These are phyloP conservation scores for Escarpia spicata DNA, from an alignment of 2,888 invertebrate genomes.

Conservation along the genomic window DNA sequence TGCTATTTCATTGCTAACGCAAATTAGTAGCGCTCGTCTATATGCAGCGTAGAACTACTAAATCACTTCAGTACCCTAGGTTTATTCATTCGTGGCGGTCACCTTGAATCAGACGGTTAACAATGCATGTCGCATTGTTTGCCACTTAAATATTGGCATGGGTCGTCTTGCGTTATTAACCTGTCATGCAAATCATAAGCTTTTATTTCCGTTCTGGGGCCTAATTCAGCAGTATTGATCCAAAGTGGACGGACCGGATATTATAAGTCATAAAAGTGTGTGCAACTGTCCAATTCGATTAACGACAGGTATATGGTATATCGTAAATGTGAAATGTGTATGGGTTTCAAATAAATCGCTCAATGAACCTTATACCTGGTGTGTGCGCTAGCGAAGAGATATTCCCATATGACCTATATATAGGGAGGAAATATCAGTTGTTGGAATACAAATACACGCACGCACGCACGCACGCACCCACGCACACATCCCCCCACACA, in stretches of 20 bases:
- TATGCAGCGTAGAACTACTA: neutral
- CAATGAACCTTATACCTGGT: no score
- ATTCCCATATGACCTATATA: no score
- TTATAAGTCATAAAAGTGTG: neutral
- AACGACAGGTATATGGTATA: neutral
- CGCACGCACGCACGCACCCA: no score
- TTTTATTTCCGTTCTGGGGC: neutral
- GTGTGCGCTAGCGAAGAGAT: no score
- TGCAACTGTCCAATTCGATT: neutral
- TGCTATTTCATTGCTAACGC: neutral
- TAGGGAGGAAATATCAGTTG: no score
- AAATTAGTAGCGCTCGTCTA: neutral
- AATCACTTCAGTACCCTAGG: neutral
- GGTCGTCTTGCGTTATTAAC: neutral
- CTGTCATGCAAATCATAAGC: neutral
- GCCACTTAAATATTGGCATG: neutral
- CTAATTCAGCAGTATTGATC: neutral
- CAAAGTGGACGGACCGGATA: neutral
- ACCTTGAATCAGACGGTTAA: neutral
- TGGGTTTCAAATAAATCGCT: no score
- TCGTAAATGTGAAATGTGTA: neutral
- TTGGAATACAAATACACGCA: no score
- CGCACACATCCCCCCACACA: no score
- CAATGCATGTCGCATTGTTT: neutral
- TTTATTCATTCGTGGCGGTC: neutral